Base-by-base conservation (phyloP, 2,888 invertebrate species). In the Malachius bipustulatus region DNA sequence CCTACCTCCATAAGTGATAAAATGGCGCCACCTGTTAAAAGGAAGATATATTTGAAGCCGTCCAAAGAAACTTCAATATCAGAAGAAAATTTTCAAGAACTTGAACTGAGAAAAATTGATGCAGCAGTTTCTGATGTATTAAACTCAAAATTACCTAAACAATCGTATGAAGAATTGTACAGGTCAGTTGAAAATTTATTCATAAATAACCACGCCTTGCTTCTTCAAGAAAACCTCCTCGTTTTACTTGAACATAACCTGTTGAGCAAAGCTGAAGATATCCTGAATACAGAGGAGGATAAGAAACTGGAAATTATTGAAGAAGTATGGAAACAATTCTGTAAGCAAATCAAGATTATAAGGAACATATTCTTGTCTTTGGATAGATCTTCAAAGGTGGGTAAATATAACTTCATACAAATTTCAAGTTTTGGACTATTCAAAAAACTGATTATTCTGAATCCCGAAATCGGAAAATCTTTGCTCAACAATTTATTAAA, bases 131-230 rank as follows among this genome's bases (percentile, higher is more conserved):
- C 87, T 40, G 90, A 91, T 31, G 91, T 94, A 47, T 90, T 93
- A 63, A 79, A 80, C 27, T 84, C 89, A 33, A 82, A 76, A 55
- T 78, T 88, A 26, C 87, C 90, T 45, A 73, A 74, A 40, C 80
- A 82, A 59, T 85, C 89, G 3, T 69, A 90, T 39, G 93, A 96
- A 65, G 91, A 93, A 59, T 69, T 91, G 29, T 93, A 90, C 63
- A 83, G 89, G 63, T 87, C 85, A 16, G 94, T 96, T 16, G 93
- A 94, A 62, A 91, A 93, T 67, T 82, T 96, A 78, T 93, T 93
- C 65, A 87, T 82, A 54, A 83, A 88, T 63, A 87, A 88, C 69
- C 87, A 88, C 82, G 85, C 88, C 34, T 77, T 82, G 9, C 77
- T 79, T 44, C 67, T 93, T 8, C 93, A 93, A 61, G 75, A 80